Base-by-base conservation (phyloP, 2,888 invertebrate genomes). In the Cerceris rybyensis region DNA sequence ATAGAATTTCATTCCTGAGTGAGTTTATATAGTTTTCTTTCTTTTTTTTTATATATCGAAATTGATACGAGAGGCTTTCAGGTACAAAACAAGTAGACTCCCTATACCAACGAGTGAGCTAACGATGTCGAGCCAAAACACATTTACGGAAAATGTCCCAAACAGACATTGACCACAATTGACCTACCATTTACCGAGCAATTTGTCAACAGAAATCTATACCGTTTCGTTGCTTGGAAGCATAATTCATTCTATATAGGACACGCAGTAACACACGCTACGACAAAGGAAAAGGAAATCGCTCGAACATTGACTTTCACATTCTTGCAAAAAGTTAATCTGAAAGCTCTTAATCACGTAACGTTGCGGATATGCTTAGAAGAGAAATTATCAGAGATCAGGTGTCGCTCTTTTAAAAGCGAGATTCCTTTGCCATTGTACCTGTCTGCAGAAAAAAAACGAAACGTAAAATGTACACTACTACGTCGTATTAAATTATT, bases 1-100 rank as follows among this genome's bases (percentile, higher is more conserved):
- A 86, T 82, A 86, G 72, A 86, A 85, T 86, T 85, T 88, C 84
- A 78, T 88, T 88, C 90, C 90, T 91, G 90, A 91, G 89, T 87
- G 79, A 85, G 76, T 87, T 86, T 75, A 80, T 81, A 83, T 81
- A 85, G 74, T 81, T 81, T 78, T 64, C 70, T 73, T 74, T 82
- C 28, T 28, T 28, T 28, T 28, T 28, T 28, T 28, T 28, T 28
- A 28, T 73, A 54, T 64, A 82, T 75, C 72, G 79, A 87, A 86
- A 88, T 88, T 84, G 83, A 88, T 88, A 86, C 84, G 79, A 87
- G 80, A 88, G 82, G 82, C 87, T 87, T 87, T 91, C 88, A 88
- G 88, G 90, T 90, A 91, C 87, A 88, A 90, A 88, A 86, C 87
- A 86, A 87, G 83, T 85, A 78, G 70, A 70, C 70, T 82, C 68